phyloP scores from a whole-genome alignment of 2,888 invertebrate species.

The Drosophila prostipennis region DNA sequence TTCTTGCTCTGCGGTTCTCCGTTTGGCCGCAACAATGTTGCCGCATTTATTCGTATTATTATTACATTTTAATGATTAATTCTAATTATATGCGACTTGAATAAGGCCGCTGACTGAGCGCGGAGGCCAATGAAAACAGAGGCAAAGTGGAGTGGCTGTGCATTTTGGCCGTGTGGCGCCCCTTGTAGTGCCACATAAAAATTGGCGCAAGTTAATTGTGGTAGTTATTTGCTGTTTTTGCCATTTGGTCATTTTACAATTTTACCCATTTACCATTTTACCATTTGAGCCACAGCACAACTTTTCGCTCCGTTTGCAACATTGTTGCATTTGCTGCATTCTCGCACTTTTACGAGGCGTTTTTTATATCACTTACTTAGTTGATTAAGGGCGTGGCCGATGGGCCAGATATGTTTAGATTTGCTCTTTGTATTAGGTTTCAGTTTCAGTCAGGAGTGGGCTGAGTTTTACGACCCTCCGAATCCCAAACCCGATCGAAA shows the following conservation, averaged over 20 bases:
- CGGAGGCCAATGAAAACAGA: conserved; percentile 22
- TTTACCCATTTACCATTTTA: conserved; percentile 33
- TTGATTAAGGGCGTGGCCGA: conserved; percentile 77
- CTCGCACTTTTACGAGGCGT: conserved; percentile 68
- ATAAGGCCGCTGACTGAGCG: conserved; percentile 60
- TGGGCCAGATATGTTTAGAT: conserved; percentile 68
- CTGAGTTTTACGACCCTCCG: conserved; percentile 54
- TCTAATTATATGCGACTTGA: conserved; percentile 82
- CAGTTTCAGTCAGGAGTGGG: conserved; percentile 2
- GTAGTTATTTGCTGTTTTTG: conserved; percentile 74
- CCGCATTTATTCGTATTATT: conserved; percentile 81
- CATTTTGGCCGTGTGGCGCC: conserved; percentile 55
- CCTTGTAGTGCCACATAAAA: conserved; percentile 60
- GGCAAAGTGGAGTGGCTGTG: conserved; percentile 10
- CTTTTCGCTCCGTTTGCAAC: conserved; percentile 49
- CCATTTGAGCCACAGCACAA: conserved; percentile 28
- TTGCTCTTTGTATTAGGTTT: conserved; percentile 26
- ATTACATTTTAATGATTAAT: conserved; percentile 83
- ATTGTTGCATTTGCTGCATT: conserved; percentile 73
- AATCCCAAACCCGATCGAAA: conserved; percentile 28
- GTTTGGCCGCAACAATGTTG: conserved; percentile 76
- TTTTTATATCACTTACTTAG: conserved; percentile 77
- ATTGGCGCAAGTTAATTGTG: conserved; percentile 78
- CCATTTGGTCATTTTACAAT: conserved; percentile 53
- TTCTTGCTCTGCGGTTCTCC: conserved; percentile 45